Evolutionary conservation across 1,140 invertebrate genomes (phyloP).

Genomic region (Himalopsyche phryganea): DNA sequence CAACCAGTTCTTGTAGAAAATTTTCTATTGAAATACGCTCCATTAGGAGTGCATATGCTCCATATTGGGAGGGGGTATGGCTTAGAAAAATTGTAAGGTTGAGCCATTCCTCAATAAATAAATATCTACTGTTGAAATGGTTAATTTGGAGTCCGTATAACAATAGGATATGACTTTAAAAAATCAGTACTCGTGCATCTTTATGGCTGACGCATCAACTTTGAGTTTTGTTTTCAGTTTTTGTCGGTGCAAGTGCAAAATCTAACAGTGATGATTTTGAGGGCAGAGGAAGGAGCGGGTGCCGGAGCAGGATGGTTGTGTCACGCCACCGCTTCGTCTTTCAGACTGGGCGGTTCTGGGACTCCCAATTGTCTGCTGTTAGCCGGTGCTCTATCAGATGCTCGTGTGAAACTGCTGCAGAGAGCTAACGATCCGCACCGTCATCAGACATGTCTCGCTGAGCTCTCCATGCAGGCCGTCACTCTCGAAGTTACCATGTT

Average conservation of each 20-base stretch:
- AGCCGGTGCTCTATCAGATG: conserved; percentile 62
- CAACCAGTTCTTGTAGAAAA: no score
- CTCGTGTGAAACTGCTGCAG: conserved; percentile 41
- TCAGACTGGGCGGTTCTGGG: conserved; percentile 57
- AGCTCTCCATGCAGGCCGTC: conserved; percentile 66
- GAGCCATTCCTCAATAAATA: no score
- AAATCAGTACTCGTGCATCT: no score
- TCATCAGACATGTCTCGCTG: conserved; percentile 58
- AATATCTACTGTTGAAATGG: no score
- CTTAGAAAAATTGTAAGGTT: no score
- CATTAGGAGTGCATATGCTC: no score
- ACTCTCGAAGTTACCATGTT: conserved; percentile 69
- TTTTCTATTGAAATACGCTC: no score
- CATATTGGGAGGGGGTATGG: no score
- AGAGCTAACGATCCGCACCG: conserved; percentile 17
- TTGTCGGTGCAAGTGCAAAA: conserved; percentile 84
- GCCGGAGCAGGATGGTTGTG: conserved; percentile 63
- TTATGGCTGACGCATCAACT: no score
- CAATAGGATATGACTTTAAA: no score
- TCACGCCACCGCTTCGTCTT: conserved; percentile 71
- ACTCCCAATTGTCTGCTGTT: conserved; percentile 67
- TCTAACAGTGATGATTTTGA: conserved; percentile 69
- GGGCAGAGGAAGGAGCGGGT: conserved; percentile 51
- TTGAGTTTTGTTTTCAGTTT: conserved; percentile 54
- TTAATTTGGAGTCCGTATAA: no score